phyloP scores from a whole-genome alignment of 2,888 invertebrate species.

The Abscondita cerata region DNA sequence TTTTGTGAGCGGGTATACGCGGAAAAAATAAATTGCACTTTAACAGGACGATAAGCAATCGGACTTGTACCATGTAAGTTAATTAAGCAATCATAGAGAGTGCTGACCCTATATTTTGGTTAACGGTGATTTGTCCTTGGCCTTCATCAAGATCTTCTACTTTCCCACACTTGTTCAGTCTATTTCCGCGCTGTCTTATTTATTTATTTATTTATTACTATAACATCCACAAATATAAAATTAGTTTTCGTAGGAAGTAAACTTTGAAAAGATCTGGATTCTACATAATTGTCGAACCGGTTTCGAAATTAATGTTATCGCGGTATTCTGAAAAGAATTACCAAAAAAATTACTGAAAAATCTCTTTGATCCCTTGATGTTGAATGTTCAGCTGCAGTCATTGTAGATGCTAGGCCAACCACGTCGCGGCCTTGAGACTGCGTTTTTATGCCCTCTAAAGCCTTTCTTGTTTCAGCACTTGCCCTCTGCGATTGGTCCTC shows the following conservation, averaged over 20 bases:
- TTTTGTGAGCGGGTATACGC: too few relatives aligned
- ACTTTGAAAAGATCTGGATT: background rate
- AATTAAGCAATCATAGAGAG: slow-evolving; percentile 12
- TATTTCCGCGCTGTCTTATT: slow-evolving; percentile 27
- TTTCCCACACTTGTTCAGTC: slow-evolving; percentile 25
- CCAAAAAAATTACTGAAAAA: background rate
- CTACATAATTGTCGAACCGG: slow-evolving; percentile 27
- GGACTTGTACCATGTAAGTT: background rate
- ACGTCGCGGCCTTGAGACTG: slow-evolving; percentile 46
- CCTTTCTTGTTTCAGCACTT: slow-evolving; percentile 68
- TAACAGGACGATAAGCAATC: background rate
- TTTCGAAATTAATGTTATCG: slow-evolving; percentile 25
- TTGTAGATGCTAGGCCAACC: slow-evolving; percentile 38
- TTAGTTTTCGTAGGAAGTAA: slow-evolving; percentile 9
- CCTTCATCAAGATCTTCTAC: slow-evolving; percentile 42
- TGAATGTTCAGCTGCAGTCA: slow-evolving; percentile 34
- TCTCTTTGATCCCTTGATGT: background rate
- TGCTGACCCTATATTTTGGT: slow-evolving; percentile 29
- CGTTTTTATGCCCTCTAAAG: slow-evolving; percentile 40
- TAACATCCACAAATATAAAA: slow-evolving; percentile 13
- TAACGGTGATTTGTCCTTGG: slow-evolving; percentile 50
- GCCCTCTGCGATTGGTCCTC: slow-evolving; percentile 90
- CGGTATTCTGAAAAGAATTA: background rate
- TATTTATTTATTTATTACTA: slow-evolving; percentile 25
- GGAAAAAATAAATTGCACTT: too few relatives aligned